Evolutionary conservation across 2,797 vertebrate species (phyloP).

Genomic region (Rhincodon typus): DNA sequence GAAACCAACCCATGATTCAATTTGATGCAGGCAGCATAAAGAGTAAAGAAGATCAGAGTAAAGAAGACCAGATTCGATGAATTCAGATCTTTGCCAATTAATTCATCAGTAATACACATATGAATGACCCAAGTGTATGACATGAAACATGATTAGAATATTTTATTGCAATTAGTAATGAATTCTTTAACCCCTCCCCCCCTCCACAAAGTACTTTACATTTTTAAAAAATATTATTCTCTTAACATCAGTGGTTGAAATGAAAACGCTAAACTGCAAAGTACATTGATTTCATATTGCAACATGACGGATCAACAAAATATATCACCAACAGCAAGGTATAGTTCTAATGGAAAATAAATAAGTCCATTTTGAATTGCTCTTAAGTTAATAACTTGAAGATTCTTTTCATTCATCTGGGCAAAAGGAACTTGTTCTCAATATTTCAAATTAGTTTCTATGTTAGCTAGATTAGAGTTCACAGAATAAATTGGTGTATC

Average conservation of each 20-base stretch:
- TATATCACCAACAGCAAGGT: neutral
- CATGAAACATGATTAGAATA: neutral
- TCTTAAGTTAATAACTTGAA: conserved; percentile 14
- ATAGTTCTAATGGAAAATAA: neutral
- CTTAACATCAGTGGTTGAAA: neutral
- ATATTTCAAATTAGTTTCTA: neutral
- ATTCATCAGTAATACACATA: neutral
- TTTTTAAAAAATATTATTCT: neutral
- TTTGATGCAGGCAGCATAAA: neutral
- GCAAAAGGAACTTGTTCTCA: conserved; percentile 15
- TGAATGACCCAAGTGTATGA: neutral
- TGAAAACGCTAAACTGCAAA: neutral
- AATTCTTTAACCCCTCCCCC: no score
- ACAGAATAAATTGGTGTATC: neutral
- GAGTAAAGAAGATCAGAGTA: neutral
- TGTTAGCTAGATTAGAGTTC: neutral
- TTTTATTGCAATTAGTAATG: conserved; percentile 10
- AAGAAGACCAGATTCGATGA: neutral
- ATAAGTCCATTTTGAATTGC: neutral
- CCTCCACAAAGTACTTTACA: no score
- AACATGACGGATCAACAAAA: neutral
- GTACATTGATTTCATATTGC: neutral
- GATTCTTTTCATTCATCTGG: neutral
- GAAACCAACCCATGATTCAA: neutral
- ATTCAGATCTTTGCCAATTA: neutral